Evolutionary conservation across 1,140 invertebrate species (phyloP).

Genomic region (Colletes latitarsis): DNA sequence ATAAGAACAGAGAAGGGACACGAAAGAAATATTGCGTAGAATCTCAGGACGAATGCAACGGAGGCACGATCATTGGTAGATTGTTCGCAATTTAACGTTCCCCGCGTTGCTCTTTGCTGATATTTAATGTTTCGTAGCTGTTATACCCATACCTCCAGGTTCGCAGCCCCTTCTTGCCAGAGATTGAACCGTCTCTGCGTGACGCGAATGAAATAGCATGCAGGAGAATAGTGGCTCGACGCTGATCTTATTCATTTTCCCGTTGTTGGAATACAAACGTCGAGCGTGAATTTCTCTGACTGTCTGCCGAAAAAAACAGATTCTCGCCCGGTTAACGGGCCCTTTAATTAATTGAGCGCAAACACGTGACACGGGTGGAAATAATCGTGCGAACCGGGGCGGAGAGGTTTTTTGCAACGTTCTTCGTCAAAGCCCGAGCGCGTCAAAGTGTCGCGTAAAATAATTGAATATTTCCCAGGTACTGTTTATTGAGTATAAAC

Average conservation of each 20-base stretch:
- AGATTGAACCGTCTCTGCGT: constrained; percentile 5
- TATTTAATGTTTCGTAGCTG: constrained; percentile 7
- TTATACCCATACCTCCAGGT: neutral
- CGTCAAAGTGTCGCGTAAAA: neutral
- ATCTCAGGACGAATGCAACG: neutral
- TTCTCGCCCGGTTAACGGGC: constrained; percentile 9
- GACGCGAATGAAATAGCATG: constrained; percentile 6
- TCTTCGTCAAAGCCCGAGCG: neutral
- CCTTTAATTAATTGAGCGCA: constrained; percentile 6
- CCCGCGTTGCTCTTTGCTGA: constrained; percentile 12
- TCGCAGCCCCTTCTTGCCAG: neutral
- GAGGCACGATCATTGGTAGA: neutral
- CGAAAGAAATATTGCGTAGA: constrained; percentile 4
- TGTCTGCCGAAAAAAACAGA: neutral
- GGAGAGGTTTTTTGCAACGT: neutral
- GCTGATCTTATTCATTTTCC: neutral
- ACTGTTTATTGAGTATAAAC: neutral
- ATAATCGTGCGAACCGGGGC: neutral
- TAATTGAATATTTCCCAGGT: constrained; percentile 4
- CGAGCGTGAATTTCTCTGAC: too few species aligned
- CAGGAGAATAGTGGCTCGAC: neutral
- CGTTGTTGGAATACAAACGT: neutral
- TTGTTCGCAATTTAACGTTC: constrained; percentile 1
- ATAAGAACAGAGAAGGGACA: neutral
- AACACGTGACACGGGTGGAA: neutral